A percentile compares a stretch with the other conserved stretches of the same genome.
These are phyloP conservation scores for Bombyx mori DNA, from an alignment of 1,140 invertebrate genomes.

Conservation along the genomic window ASM3026992v2 NC_085110.1:15618501-15619000, in stretches of 20 bases:
- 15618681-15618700: conserved; percentile 49
- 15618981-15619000: too few species aligned
- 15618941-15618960: conserved; percentile 3
- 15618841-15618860: neutral
- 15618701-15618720: conserved; percentile 57
- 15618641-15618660: conserved; percentile 43
- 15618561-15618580: conserved; percentile 69
- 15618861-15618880: neutral
- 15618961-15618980: neutral
- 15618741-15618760: conserved; percentile 60
- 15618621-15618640: conserved; percentile 68
- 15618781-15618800: conserved; percentile 65
- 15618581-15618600: conserved; percentile 68
- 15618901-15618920: too few species aligned
- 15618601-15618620: conserved; percentile 62
- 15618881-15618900: conserved; percentile 5
- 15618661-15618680: conserved; percentile 48
- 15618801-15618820: conserved; percentile 24
- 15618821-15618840: neutral
- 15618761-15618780: conserved; percentile 63
- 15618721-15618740: conserved; percentile 45
- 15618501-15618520: conserved; percentile 72
- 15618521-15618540: conserved; percentile 64
- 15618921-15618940: neutral
- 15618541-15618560: conserved; percentile 76